These are phyloP conservation scores for Stichopus chloronotus DNA, from an alignment of 35 echinoderm and acorn worm genomes.

Conservation along the genomic window DNA sequence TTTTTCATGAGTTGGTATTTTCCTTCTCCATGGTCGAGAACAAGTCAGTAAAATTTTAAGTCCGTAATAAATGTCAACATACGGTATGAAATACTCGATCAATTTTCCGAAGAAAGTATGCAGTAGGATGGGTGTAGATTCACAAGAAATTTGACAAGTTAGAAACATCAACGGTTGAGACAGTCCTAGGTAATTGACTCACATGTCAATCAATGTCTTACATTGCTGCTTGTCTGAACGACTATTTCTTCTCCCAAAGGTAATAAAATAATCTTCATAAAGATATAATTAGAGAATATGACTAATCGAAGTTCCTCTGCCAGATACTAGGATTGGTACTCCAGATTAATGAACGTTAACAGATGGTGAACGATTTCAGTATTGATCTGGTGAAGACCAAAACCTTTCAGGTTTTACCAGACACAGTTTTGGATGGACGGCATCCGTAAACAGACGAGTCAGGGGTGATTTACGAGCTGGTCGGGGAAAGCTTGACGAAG, in stretches of 20 bases:
- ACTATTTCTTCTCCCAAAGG: background rate
- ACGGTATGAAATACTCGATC: too few relatives aligned
- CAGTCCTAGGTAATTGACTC: too few relatives aligned
- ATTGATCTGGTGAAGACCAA: slow-evolving; percentile 2
- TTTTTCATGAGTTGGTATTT: too few relatives aligned
- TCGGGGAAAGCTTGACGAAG: background rate
- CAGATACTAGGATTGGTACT: background rate
- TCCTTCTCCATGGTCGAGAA: too few relatives aligned
- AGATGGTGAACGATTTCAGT: background rate
- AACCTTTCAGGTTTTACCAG: background rate
- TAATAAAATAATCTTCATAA: background rate
- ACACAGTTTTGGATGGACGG: background rate
- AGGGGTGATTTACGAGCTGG: slow-evolving; percentile 10
- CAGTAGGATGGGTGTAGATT: too few relatives aligned
- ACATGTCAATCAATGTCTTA: too few relatives aligned
- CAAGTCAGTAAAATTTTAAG: too few relatives aligned
- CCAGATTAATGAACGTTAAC: background rate
- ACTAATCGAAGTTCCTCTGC: background rate
- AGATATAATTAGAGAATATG: background rate
- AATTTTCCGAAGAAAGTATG: too few relatives aligned
- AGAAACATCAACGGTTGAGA: too few relatives aligned
- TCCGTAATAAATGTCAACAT: too few relatives aligned
- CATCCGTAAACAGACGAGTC: background rate
- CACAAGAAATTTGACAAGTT: too few relatives aligned
- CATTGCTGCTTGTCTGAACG: too few relatives aligned